These are phyloP conservation scores for Kryphioiulus occultus DNA, from an alignment of 2,888 invertebrate species.

Conservation along the genomic window DNA sequence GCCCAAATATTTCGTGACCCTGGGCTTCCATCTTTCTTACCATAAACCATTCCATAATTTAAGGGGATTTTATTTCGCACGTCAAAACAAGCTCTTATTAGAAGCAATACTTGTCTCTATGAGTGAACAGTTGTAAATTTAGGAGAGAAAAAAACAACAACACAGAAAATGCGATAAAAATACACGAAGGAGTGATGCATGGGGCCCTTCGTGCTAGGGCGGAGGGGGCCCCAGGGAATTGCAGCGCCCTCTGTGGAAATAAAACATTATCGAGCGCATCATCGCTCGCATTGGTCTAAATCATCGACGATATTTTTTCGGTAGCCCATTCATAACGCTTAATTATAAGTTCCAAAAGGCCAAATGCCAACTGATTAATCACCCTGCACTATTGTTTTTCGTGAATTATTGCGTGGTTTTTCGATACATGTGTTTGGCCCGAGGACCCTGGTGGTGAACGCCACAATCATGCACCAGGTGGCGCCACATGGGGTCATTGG, in stretches of 20 bases:
- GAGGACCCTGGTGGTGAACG: not conserved
- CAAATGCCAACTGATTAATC: not conserved
- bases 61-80: not conserved
- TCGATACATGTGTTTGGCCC: not conserved
- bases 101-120: not conserved
- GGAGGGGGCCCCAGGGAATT: not conserved
- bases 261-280: constrained; percentile 33
- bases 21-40: too few relatives aligned
- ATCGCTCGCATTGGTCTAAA: not conserved
- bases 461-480: not conserved
- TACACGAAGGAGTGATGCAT: not conserved
- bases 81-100: constrained; percentile 30
- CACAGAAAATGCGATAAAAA: not conserved
- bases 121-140: not conserved
- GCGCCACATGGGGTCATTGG: not conserved
- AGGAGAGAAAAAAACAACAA: not conserved
- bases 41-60: not conserved
- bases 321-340: not conserved
- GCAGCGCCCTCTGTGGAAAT: constrained; percentile 40
- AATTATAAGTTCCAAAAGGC: not conserved
- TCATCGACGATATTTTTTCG: not conserved
- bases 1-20: too few relatives aligned
- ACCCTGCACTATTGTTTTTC: not conserved
- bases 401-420: not conserved
- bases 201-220: not conserved